A percentile compares a stretch with the other conserved stretches of the same genome.
phyloP scores from a whole-genome alignment of 2,113 vertebrate genomes.

The Eulemur rufifrons region DNA sequence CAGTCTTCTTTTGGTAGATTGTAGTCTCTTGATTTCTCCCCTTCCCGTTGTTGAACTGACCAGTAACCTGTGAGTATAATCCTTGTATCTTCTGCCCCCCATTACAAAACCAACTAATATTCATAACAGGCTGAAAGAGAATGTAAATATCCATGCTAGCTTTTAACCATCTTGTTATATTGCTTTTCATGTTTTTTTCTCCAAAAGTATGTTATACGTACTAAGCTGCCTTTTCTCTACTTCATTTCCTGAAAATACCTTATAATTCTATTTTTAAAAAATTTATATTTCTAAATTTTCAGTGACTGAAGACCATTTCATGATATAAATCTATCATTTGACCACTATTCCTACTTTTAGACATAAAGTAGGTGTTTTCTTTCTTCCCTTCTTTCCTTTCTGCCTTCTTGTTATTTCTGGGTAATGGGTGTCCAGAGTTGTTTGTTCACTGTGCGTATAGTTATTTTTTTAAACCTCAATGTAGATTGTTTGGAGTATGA shows the following conservation, averaged over 20 bases:
- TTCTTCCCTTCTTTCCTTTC: not conserved
- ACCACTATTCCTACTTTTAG: not conserved
- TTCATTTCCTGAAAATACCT: not conserved
- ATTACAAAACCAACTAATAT: not conserved
- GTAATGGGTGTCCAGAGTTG: not conserved
- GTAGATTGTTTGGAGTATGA: not conserved
- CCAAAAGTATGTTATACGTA: not conserved
- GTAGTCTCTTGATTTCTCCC: not conserved
- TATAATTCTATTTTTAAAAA: not conserved
- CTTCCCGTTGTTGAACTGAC: not conserved
- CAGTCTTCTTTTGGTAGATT: not conserved
- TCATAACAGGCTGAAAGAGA: not conserved
- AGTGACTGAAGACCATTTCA: not conserved
- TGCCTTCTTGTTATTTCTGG: not conserved
- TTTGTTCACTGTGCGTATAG: not conserved
- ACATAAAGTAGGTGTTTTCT: not conserved
- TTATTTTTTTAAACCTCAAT: not conserved
- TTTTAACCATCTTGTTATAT: not conserved
- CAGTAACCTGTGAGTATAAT: not conserved
- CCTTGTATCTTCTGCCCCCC: not conserved
- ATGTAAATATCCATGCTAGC: not conserved
- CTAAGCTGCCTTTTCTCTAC: not conserved
- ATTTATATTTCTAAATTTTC: constrained; percentile 6
- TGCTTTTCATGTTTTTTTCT: not conserved
- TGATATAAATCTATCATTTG: not conserved